These are phyloP conservation scores for Callitettix versicolor DNA, from an alignment of 1,140 invertebrate genomes.

Conservation along the genomic window DNA sequence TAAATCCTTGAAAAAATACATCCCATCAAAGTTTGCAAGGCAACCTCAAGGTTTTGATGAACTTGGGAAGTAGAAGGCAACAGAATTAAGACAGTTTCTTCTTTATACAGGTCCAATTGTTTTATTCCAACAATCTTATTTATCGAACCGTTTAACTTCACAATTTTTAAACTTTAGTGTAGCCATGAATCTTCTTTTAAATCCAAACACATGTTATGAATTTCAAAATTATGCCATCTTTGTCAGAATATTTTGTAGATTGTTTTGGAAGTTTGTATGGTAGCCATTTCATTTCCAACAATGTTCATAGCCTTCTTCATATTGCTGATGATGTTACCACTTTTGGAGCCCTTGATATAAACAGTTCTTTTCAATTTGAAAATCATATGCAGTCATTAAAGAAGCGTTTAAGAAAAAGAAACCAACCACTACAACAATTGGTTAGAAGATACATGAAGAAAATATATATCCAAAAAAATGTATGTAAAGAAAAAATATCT, in stretches of 20 bases:
- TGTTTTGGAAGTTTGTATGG: not conserved
- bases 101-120: conserved; percentile 32
- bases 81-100: conserved; percentile 33
- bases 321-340: too few species aligned
- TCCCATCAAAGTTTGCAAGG: conserved; percentile 31
- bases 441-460: too few species aligned
- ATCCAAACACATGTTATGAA: not conserved
- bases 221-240: not conserved
- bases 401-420: too few species aligned
- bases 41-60: conserved; percentile 29
- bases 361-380: not conserved
- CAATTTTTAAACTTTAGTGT: not conserved
- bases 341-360: not conserved
- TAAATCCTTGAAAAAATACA: conserved; percentile 4
- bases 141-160: not conserved
- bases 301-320: not conserved
- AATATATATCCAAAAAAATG: too few species aligned
- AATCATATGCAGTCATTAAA: too few species aligned
- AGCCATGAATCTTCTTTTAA: not conserved
- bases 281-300: not conserved
- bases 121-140: conserved; percentile 17
- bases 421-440: too few species aligned
- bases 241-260: not conserved
- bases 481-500: too few species aligned
- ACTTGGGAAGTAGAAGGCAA: conserved; percentile 32